Evolutionary conservation across 2,888 invertebrate species (phyloP), one percentile per base, ranked within the genome.

Genomic region (Agrilus biguttatus): DNA sequence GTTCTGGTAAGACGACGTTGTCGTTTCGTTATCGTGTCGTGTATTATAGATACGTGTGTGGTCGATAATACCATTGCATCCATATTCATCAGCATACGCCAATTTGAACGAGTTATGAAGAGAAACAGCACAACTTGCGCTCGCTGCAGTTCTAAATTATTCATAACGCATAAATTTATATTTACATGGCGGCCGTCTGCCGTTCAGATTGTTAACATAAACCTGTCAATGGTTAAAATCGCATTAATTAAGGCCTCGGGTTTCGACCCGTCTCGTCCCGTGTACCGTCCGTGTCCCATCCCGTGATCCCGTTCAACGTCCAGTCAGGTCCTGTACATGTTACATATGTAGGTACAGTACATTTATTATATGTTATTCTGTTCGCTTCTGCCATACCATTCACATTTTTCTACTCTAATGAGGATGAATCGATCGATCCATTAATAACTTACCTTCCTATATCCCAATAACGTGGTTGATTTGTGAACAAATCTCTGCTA

Each of bases 151-250:
- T 55, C 53, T 55, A 59, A 61, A 59, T 61, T 60, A 61, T 61
- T 61, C 60, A 59, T 59, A 61, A 59, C 54, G 56, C 60, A 61
- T 61, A 60, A 61, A 60, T 61, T 58, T 55, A 56, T 56, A 57
- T 60, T 58, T 56, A 57, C 55, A 58, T 55, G 55, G 52, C 50
- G 53, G 53, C 53, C 51, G 55, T 56, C 55, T 58, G 54, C 54
- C 57, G 55, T 60, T 54, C 56, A 57, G 60, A 60, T 60, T 59
- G 59, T 59, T 58, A 59, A 58, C 60, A 60, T 61, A 61, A 61
- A 61, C 52, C 60, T 60, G 61, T 60, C 60, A 58, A 57, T 59
- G 54, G 54, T 59, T 60, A 60, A 59, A 57, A 55, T 59, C 55
- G 58, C 59, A 59, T 61, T 61, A 59, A 60, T 60, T 60, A 56